phyloP scores from a whole-genome alignment of 2,113 vertebrate species.

The Aptenodytes forsteri region DNA sequence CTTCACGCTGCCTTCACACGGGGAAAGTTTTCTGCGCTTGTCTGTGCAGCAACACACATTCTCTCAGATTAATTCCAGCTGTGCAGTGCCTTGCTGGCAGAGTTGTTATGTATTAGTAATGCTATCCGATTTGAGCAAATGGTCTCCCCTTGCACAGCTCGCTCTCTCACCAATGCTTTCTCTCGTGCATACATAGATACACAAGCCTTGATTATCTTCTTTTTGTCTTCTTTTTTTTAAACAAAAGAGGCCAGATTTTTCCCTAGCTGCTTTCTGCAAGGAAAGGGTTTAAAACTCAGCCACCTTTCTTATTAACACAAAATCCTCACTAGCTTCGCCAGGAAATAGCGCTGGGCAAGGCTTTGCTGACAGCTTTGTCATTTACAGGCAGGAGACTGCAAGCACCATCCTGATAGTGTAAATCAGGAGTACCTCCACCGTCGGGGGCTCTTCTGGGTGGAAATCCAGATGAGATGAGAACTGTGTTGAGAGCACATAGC shows the following conservation, averaged over 20 bases:
- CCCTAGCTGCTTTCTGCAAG: background rate
- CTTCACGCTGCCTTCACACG: slow-evolving; percentile 61
- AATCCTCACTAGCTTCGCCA: background rate
- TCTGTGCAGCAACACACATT: slow-evolving; percentile 45
- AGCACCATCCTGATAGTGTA: background rate
- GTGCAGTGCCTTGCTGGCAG: slow-evolving; percentile 48
- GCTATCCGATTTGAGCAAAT: slow-evolving; percentile 18
- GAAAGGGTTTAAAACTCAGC: background rate
- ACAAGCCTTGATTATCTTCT: background rate
- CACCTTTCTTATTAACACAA: background rate
- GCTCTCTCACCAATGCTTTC: background rate
- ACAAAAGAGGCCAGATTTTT: background rate
- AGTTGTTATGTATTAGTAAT: slow-evolving; percentile 20
- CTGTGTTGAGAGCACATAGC: background rate
- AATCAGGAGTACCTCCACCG: background rate
- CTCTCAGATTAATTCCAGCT: slow-evolving; percentile 74
- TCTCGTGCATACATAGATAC: background rate
- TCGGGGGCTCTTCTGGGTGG: background rate
- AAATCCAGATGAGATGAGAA: background rate
- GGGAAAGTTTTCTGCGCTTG: slow-evolving; percentile 57
- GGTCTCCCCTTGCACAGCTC: background rate
- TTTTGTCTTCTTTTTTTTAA: background rate
- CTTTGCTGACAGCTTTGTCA: background rate
- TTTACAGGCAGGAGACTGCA: background rate
- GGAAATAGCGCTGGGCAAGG: background rate